Conservation (phyloP, 2,113 vertebrate species). For the Halcyon malimbica region DNA sequence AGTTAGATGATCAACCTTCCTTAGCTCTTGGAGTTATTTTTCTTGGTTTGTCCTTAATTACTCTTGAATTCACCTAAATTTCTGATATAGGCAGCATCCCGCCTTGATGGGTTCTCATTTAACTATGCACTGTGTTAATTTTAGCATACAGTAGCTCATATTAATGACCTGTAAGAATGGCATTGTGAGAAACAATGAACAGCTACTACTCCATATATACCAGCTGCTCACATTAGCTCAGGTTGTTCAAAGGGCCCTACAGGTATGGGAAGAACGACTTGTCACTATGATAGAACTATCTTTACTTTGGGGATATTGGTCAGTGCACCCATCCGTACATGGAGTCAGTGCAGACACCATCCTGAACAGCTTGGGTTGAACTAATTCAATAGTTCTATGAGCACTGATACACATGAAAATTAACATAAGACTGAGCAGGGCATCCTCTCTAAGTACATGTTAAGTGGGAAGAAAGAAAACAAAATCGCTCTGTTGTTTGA, state of each 20-base stretch:
- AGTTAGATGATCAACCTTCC: neutral
- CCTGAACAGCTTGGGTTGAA: neutral
- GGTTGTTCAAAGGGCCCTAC: neutral
- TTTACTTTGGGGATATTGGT: neutral
- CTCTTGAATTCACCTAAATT: neutral
- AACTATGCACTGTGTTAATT: neutral
- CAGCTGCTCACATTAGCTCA: neutral
- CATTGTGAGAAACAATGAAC: neutral
- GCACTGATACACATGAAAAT: neutral
- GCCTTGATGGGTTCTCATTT: neutral
- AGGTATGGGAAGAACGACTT: neutral
- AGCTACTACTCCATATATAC: neutral
- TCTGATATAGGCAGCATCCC: neutral
- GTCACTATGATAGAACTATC: neutral
- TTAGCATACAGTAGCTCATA: neutral
- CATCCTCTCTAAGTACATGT: neutral
- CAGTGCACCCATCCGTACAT: accelerated
- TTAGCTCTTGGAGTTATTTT: neutral
- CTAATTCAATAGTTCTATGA: neutral
- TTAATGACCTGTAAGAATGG: neutral
- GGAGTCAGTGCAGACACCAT: neutral
- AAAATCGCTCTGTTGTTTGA: neutral
- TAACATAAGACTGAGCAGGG: neutral
- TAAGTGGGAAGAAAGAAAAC: neutral
- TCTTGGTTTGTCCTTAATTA: neutral